Evolutionary conservation across 2,888 invertebrate genomes (phyloP).

Genomic region (Aethes cnicana): DNA sequence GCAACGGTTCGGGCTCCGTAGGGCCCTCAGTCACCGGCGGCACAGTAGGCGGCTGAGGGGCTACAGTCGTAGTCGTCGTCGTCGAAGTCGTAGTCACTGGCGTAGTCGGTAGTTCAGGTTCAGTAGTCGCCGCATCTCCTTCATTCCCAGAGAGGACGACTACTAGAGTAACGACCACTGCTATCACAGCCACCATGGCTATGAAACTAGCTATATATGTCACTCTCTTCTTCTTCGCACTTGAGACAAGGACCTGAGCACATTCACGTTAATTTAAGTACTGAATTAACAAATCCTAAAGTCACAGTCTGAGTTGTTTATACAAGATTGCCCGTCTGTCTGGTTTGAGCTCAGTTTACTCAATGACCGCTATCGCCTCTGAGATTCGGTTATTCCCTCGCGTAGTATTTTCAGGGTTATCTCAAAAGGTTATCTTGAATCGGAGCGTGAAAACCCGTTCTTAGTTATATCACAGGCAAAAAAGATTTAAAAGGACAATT

Average conservation of each 20-base stretch:
- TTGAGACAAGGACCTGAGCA: slow-evolving; percentile 83
- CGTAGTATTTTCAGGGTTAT: slow-evolving; percentile 33
- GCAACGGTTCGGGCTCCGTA: slow-evolving; percentile 45
- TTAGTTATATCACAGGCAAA: slow-evolving; percentile 5
- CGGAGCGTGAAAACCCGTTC: slow-evolving; percentile 9
- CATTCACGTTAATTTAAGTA: background rate
- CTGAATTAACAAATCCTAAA: background rate
- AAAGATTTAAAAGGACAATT: background rate
- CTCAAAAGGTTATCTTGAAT: slow-evolving; percentile 32
- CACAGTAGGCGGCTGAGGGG: slow-evolving; percentile 24
- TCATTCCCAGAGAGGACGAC: slow-evolving; percentile 77
- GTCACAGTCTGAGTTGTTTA: background rate
- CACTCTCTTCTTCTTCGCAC: slow-evolving; percentile 78
- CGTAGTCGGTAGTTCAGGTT: slow-evolving; percentile 42
- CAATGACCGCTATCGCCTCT: slow-evolving; percentile 11
- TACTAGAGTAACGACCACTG: slow-evolving; percentile 83
- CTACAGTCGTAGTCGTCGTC: slow-evolving; percentile 25
- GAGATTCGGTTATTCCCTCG: slow-evolving; percentile 11
- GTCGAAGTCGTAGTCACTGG: slow-evolving; percentile 35
- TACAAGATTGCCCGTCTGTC: background rate
- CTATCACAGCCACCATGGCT: slow-evolving; percentile 80
- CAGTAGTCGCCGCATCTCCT: slow-evolving; percentile 51
- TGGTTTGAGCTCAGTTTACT: background rate
- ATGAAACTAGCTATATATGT: slow-evolving; percentile 81
- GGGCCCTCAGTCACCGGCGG: slow-evolving; percentile 29